Evolutionary conservation across 2,888 invertebrate genomes (phyloP).

Genomic region (Geotrupes spiniger): DNA sequence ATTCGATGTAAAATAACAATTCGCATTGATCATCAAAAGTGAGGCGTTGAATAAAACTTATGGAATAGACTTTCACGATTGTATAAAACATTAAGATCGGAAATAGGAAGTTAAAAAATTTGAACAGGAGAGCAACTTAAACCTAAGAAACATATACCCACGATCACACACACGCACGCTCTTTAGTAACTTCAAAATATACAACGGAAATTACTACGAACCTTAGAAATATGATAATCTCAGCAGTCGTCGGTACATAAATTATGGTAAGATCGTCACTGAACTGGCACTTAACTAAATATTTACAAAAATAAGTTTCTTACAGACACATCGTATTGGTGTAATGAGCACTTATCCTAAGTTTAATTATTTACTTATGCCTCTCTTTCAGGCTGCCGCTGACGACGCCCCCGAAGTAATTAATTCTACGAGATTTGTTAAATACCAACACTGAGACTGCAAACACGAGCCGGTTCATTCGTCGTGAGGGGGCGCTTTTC

Average conservation of each 20-base stretch:
- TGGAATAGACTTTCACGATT: too few relatives aligned
- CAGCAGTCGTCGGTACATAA: slow-evolving; percentile 21
- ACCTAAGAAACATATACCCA: slow-evolving; percentile 4
- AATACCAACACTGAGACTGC: too few relatives aligned
- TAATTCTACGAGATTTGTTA: too few relatives aligned
- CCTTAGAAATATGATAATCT: slow-evolving; percentile 25
- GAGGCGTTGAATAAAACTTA: too few relatives aligned
- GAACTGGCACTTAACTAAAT: slow-evolving; percentile 47
- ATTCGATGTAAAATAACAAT: too few relatives aligned
- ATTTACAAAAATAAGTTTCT: slow-evolving; percentile 50
- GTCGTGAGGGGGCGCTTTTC: neutral
- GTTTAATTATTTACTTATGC: slow-evolving; percentile 3
- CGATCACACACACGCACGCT: slow-evolving; percentile 8
- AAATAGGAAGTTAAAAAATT: too few relatives aligned
- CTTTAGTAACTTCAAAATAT: slow-evolving; percentile 3
- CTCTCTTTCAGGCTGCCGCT: slow-evolving; percentile 5
- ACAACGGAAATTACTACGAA: slow-evolving; percentile 10
- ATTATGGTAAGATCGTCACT: slow-evolving; percentile 35
- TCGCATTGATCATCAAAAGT: too few relatives aligned
- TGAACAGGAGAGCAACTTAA: slow-evolving; percentile 4
- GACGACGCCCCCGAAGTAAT: slow-evolving; percentile 6
- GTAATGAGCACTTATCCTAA: slow-evolving; percentile 32
- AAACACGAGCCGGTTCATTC: too few relatives aligned
- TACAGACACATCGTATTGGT: slow-evolving; percentile 35
- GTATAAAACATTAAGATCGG: too few relatives aligned